Evolutionary conservation across 1,140 invertebrate species (phyloP).

Genomic region (Eupristina koningsbergeri): DNA sequence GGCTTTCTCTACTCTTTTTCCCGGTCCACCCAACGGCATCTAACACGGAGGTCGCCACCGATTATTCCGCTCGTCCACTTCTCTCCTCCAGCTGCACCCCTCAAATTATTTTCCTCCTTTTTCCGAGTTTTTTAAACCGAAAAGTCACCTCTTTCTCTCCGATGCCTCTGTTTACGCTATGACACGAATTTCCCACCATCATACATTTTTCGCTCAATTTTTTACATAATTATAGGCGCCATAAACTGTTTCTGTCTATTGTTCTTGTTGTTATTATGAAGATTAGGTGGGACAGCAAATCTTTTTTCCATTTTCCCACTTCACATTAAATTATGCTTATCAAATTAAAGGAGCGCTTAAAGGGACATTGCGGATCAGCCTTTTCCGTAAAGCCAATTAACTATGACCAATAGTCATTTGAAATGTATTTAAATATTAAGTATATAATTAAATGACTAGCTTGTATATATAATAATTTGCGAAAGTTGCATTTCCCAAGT

Average conservation of each 20-base stretch:
- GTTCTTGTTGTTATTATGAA: slow-evolving; percentile 1
- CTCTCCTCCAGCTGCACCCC: slow-evolving; percentile 52
- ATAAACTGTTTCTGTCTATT: slow-evolving; percentile 3
- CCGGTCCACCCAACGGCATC: slow-evolving; percentile 51
- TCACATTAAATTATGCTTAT: background rate
- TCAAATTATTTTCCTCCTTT: background rate
- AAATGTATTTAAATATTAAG: background rate
- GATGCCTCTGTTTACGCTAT: slow-evolving; percentile 15
- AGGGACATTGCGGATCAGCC: background rate
- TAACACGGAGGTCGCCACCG: slow-evolving; percentile 33
- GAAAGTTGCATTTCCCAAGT: background rate
- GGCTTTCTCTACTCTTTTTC: slow-evolving; percentile 24
- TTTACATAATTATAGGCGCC: slow-evolving; percentile 3
- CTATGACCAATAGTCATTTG: background rate
- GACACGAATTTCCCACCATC: slow-evolving; percentile 32
- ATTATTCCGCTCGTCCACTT: slow-evolving; percentile 46
- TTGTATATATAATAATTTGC: background rate
- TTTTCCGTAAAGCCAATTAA: background rate
- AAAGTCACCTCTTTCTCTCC: slow-evolving; percentile 2
- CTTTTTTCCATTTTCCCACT: no score
- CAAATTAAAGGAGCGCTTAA: slow-evolving; percentile 11
- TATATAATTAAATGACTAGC: no score
- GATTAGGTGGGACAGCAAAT: background rate
- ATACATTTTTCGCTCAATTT: slow-evolving; percentile 17
- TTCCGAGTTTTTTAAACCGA: slow-evolving; percentile 42